These are phyloP conservation scores for Boloria selene DNA, from an alignment of 2,888 invertebrate species.

Conservation along the genomic window DNA sequence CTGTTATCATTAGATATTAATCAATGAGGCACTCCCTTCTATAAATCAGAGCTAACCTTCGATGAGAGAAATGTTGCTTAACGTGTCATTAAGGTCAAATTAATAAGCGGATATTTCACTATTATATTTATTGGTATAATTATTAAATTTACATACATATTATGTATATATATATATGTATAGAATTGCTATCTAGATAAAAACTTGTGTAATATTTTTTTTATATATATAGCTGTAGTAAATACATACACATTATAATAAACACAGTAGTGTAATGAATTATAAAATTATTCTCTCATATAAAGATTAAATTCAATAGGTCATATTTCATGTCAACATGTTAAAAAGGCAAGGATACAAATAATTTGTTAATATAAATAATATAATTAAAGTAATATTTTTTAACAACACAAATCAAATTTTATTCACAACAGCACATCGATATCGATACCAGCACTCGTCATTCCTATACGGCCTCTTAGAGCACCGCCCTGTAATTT, in stretches of 20 bases:
- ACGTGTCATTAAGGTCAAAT: background rate
- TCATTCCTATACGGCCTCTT: slow-evolving; percentile 65
- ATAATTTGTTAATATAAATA: background rate
- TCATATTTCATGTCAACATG: too few relatives aligned
- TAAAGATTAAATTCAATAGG: too few relatives aligned
- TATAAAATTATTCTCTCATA: too few relatives aligned
- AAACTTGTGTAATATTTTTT: too few relatives aligned
- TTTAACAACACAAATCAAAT: slow-evolving; percentile 7
- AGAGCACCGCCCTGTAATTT: slow-evolving; percentile 82
- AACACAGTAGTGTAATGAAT: too few relatives aligned
- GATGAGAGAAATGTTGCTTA: background rate
- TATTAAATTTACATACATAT: too few relatives aligned
- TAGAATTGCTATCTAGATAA: too few relatives aligned
- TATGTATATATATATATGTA: too few relatives aligned
- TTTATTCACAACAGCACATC: slow-evolving; percentile 31
- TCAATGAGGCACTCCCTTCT: slow-evolving; percentile 74
- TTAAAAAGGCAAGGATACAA: too few relatives aligned
- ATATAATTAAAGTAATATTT: background rate
- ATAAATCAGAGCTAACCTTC: slow-evolving; percentile 69
- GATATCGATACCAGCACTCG: slow-evolving; percentile 59
- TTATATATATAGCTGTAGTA: too few relatives aligned
- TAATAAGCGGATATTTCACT: background rate
- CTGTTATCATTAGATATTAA: slow-evolving; percentile 71
- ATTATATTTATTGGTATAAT: background rate
- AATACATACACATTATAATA: too few relatives aligned